Conservation (phyloP, 2,113 vertebrate genomes). For the Ptilorrhoa leucosticta region DNA sequence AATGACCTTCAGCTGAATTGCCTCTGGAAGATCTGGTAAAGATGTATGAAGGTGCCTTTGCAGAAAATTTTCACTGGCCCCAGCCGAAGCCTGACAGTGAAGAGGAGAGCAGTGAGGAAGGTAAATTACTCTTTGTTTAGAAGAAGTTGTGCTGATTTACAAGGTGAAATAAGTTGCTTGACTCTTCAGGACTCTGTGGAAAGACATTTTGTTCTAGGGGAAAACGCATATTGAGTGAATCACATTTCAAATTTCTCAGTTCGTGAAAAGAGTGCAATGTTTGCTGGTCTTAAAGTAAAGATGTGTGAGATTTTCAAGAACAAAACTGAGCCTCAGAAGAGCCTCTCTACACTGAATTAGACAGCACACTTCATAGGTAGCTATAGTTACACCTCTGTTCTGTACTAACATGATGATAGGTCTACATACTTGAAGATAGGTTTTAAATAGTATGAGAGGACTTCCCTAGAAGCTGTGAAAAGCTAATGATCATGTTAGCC, state of each 20-base stretch:
- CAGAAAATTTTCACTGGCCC: conserved; percentile 88
- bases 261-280: not conserved
- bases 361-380: not conserved
- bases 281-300: not conserved
- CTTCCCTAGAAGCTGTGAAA: not conserved
- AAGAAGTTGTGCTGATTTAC: not conserved
- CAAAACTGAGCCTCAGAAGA: not conserved
- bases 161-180: not conserved
- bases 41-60: conserved; percentile 91
- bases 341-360: not conserved
- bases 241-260: not conserved
- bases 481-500: not conserved
- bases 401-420: not conserved
- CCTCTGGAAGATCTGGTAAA: conserved; percentile 87
- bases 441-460: not conserved
- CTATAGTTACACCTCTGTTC: not conserved
- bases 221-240: not conserved
- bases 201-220: not conserved
- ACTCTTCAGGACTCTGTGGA: not conserved
- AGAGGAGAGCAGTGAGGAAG: conserved; percentile 84
- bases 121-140: not conserved
- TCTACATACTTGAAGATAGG: not conserved
- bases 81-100: conserved; percentile 77
- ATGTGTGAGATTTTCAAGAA: not conserved
- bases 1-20: conserved; percentile 80